Evolutionary conservation across 1,140 invertebrate genomes (phyloP), one percentile per base, ranked within the genome.

Genomic region (Drosophila pseudoananassae): DNA sequence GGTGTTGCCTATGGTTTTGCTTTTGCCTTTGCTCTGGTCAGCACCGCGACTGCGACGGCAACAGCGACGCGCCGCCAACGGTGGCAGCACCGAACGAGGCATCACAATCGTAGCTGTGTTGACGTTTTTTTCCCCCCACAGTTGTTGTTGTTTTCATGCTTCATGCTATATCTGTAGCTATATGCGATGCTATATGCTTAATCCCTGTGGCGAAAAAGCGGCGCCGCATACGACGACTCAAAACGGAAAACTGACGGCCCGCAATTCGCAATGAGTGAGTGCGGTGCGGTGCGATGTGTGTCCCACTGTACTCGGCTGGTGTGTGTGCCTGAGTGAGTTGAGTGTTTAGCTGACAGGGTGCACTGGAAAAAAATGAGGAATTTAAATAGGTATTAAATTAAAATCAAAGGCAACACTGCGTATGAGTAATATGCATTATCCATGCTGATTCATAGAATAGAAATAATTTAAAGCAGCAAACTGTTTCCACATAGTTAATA

Each of bases 181-280:
- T 46, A 63, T 43, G 58, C 12, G 57, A 65, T 65, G 61, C 61
- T 65, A 61, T 14, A 65, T 78, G 76, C 82, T 81, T 82, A 87
- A 87, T 82, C 82, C 82, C 82, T 71, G 76, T 71, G 81, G 78
- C 78, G 69, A 65, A 46, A 46, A 46, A 46, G 64, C 71, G 59
- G 76, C 76, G 71, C 59, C 76, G 60, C 12, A 53, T 38, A 43
- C 59, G 53, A 59, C 58, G 63, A 66, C 20, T 36, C 31, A 31
- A 33, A 55, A 57, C 27, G 55, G 63, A 60, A 64, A 63, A 65
- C 58, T 65, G 63, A 64, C 75, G 76, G 69, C 64, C 73, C 55
- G 64, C 73, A 66, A 66, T 56, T 27, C 65, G 70, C 66, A 78
- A 64, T 58, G 40, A 43, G 40, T 9, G 40, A 14, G 40, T 27